A percentile compares a stretch with the other conserved stretches of the same genome.
These are phyloP conservation scores for Eurystomus glaucurus DNA, from an alignment of 2,797 vertebrate genomes.

Conservation along the genomic window DNA sequence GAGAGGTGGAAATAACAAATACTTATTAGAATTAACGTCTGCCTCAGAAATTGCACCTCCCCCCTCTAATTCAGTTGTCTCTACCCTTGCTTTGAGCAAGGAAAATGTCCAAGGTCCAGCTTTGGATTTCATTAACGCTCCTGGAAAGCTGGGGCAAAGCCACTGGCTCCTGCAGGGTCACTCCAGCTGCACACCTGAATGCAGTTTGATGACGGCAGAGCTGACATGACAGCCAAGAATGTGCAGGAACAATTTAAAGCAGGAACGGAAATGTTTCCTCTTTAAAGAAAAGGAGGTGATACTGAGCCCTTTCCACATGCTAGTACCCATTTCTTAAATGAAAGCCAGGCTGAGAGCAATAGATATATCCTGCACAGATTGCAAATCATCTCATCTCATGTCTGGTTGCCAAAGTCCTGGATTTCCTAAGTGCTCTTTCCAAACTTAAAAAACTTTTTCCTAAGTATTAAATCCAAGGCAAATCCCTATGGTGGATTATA, in stretches of 20 bases:
- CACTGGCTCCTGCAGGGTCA: neutral
- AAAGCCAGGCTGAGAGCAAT: neutral
- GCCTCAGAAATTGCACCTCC: neutral
- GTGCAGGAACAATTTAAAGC: conserved; percentile 13
- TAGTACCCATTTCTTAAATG: neutral
- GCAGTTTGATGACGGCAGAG: neutral
- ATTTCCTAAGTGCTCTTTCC: conserved; percentile 33
- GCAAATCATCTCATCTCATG: conserved; percentile 3
- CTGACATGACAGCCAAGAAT: neutral
- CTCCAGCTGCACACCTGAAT: neutral
- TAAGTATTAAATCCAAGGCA: conserved; percentile 49
- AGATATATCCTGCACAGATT: neutral
- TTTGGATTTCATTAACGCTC: neutral
- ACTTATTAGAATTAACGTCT: neutral
- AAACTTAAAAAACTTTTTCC: conserved; percentile 30
- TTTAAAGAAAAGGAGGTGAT: conserved; percentile 22
- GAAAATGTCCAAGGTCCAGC: neutral
- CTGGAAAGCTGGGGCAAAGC: neutral
- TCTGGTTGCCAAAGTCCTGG: neutral
- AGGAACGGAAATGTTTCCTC: neutral
- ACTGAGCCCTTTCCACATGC: neutral
- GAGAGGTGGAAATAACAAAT: neutral
- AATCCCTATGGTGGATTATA: conserved; percentile 14
- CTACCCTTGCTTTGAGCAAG: neutral
- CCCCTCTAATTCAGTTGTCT: neutral